Base-by-base conservation (phyloP, 2,888 invertebrate genomes). In the Oligia fasciuncula region DNA sequence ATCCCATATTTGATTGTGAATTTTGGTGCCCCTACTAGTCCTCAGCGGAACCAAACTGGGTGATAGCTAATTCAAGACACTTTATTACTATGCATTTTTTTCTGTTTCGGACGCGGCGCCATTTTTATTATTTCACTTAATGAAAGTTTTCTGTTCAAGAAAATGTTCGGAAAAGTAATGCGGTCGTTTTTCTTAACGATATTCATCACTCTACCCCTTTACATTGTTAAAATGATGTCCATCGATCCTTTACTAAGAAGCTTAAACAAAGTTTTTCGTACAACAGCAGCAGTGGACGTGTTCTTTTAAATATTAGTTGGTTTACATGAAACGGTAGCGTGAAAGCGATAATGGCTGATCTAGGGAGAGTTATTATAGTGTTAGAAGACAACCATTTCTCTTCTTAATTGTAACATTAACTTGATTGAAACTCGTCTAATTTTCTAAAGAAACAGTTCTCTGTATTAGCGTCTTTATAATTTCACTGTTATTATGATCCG, bases 1-100 rank as follows among this genome's bases (percentile, higher is more conserved):
- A 17, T 82, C 67, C 66, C 6, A 17, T 62, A 35, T 54, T 68
- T 14, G 1, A 14, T 23, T 5, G 0, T 14, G 1, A 70, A 14
- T 17, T 9, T 51, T 72, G 63, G 82, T 66, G 8, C 17, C 85
- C 80, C 85, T 77, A 87, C 75, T 4, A 67, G 3, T 70, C 69
- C 72, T 62, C 79, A 82, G 71, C 71, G 83, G 77, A 81, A 89
- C 85, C 78, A 80, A 85, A 85, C 77, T 78, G 69, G 81, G 78
- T 81, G 83, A 86, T 83, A 85, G 82, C 86, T 90, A 90, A 90
- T 87, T 90, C 88, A 88, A 84, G 89, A 87, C 79, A 89, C 87
- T 90, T 90, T 90, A 90, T 88, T 83, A 82, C 85, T 72, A 40
- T 73, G 74, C 81, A 81, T 88, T 86, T 88, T 84, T 85, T 89